These are phyloP conservation scores for Hydropotes inermis DNA, from an alignment of 2,113 vertebrate species.

Conservation along the genomic window DNA sequence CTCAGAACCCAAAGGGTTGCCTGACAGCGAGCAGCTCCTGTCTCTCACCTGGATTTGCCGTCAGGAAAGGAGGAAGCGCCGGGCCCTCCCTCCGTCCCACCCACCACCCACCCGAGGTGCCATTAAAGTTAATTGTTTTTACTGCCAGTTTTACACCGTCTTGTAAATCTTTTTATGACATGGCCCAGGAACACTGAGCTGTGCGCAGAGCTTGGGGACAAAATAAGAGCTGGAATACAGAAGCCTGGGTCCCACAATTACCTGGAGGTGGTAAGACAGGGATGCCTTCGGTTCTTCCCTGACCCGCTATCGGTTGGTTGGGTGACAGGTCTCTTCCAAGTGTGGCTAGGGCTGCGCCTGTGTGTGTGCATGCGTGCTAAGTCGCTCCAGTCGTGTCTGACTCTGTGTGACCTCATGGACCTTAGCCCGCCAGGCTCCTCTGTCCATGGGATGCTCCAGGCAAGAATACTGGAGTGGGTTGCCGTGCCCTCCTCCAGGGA, in stretches of 20 bases:
- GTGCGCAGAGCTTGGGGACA: background rate
- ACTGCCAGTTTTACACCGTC: slow-evolving; percentile 82
- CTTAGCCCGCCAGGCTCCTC: background rate
- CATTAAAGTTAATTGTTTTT: slow-evolving; percentile 86
- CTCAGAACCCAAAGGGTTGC: background rate
- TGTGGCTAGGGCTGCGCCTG: background rate
- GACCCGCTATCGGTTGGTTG: background rate
- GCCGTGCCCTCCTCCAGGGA: background rate
- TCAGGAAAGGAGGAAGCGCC: background rate
- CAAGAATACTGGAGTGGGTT: background rate
- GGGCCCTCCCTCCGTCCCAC: background rate
- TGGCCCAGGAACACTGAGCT: slow-evolving; percentile 68
- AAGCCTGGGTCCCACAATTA: background rate
- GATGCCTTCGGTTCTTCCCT: background rate
- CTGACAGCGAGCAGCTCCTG: background rate
- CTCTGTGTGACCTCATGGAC: background rate
- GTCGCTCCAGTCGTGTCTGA: background rate
- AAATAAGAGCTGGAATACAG: background rate
- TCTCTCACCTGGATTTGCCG: background rate
- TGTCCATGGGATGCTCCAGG: background rate
- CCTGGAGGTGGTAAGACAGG: background rate
- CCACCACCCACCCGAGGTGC: slow-evolving; percentile 72
- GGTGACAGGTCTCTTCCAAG: background rate
- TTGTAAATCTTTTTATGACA: slow-evolving; percentile 84
- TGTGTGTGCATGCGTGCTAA: background rate